Percentiles rank a stretch among this genome's conserved stretches.
These are phyloP conservation scores for Apistogramma diplotaenia DNA, from an alignment of 2,113 vertebrate species.

Conservation along the genomic window DNA sequence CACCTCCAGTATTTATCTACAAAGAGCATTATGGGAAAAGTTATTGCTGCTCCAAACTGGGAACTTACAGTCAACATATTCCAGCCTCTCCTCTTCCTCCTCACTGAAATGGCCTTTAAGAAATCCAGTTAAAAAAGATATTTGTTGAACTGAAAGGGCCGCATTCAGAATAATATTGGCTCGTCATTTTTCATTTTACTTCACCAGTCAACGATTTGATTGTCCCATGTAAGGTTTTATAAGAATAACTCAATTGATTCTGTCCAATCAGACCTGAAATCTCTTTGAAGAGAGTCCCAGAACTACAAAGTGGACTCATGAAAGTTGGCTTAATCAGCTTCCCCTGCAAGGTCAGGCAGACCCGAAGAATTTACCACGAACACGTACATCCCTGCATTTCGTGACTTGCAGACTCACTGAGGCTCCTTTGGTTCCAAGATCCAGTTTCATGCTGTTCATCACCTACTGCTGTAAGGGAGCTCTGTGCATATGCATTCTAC, in stretches of 20 bases:
- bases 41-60: background rate
- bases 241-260: background rate
- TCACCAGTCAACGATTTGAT: background rate
- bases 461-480: constrained; percentile 3
- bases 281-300: constrained; percentile 30
- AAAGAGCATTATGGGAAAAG: background rate
- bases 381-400: constrained; percentile 2
- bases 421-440: constrained; percentile 17
- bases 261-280: background rate
- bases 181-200: background rate
- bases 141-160: background rate
- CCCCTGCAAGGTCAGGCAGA: constrained; percentile 23
- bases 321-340: constrained; percentile 21
- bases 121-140: background rate
- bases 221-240: background rate
- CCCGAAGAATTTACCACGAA: constrained; percentile 40
- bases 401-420: constrained; percentile 19
- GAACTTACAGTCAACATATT: background rate
- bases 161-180: background rate
- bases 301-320: constrained; percentile 30
- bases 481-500: background rate
- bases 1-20: background rate
- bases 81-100: background rate
- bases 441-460: constrained; percentile 45
- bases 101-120: background rate